A percentile compares a stretch with the other conserved stretches of the same genome.
Evolutionary conservation across 2,888 invertebrate species (phyloP).

Genomic region (Drosophila mercatorum): DNA sequence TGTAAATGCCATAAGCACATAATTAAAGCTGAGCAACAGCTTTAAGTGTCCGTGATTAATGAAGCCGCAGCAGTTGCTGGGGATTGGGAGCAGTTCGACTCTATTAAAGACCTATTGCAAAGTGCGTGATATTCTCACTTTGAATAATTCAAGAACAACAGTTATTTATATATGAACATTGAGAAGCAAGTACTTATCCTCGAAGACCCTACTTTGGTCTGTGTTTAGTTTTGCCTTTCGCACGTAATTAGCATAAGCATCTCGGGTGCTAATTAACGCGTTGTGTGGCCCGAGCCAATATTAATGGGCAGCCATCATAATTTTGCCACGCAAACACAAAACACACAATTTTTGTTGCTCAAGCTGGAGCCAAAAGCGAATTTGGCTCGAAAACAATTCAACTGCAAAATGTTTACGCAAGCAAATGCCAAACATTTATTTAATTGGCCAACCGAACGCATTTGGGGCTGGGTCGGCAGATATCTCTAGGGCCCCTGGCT

Average conservation of each 20-base stretch:
- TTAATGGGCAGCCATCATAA: constrained; percentile 55
- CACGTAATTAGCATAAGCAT: constrained; percentile 55
- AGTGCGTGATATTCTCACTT: too few relatives aligned
- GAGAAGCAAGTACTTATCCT: constrained; percentile 11
- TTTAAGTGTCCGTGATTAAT: constrained; percentile 66
- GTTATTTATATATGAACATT: not conserved
- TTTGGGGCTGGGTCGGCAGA: constrained; percentile 3
- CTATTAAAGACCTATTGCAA: constrained; percentile 11
- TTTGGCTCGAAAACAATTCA: constrained; percentile 61
- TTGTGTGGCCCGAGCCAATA: constrained; percentile 29
- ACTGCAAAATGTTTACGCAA: constrained; percentile 59
- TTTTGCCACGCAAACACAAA: constrained; percentile 36
- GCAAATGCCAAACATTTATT: constrained; percentile 68
- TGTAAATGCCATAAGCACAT: constrained; percentile 33
- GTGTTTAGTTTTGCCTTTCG: constrained; percentile 21
- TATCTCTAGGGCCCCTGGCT: constrained; percentile 1
- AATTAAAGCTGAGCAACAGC: constrained; percentile 58
- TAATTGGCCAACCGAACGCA: constrained; percentile 55
- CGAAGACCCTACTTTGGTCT: not conserved
- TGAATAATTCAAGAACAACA: constrained; percentile 1
- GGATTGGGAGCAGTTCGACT: constrained; percentile 8
- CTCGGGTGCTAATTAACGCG: constrained; percentile 39
- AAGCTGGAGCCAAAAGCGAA: constrained; percentile 28
- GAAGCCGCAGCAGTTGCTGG: constrained; percentile 35
- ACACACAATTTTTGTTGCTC: constrained; percentile 37